A percentile compares a stretch with the other conserved stretches of the same genome.
These are phyloP conservation scores for Amia ocellicauda DNA, from an alignment of 2,113 vertebrate genomes.

Conservation along the genomic window DNA sequence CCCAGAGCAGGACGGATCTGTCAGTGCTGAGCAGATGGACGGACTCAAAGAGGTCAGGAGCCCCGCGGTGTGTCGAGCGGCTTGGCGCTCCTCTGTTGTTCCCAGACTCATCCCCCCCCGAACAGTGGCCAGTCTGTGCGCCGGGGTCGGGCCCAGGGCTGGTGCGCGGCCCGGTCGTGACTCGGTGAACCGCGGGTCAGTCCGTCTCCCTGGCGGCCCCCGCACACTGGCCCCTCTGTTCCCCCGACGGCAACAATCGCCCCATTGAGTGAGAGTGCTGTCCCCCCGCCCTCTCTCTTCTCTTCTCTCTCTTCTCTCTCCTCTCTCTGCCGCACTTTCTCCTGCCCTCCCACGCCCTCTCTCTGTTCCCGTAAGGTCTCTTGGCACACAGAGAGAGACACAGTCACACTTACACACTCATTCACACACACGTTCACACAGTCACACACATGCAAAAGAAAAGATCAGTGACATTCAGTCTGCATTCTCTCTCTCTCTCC, in stretches of 20 bases:
- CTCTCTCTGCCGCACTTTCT: background rate
- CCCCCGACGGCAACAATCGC: conserved; percentile 20
- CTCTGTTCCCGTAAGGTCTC: too few species aligned
- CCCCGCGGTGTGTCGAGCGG: too few species aligned
- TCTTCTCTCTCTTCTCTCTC: background rate
- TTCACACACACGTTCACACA: conserved; percentile 18
- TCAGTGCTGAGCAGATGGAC: too few species aligned
- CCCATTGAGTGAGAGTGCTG: conserved; percentile 24
- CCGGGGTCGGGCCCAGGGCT: background rate
- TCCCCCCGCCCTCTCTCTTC: background rate
- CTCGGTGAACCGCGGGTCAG: conserved; percentile 9
- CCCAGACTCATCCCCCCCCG: too few species aligned
- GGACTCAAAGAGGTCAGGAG: too few species aligned
- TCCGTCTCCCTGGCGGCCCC: background rate
- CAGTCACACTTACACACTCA: too few species aligned
- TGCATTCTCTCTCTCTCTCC: background rate
- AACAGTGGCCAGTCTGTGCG: too few species aligned
- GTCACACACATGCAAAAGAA: conserved; percentile 13
- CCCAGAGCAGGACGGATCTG: too few species aligned
- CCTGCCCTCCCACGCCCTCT: too few species aligned
- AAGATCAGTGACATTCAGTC: background rate
- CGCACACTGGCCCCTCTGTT: conserved; percentile 19
- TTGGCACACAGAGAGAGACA: too few species aligned
- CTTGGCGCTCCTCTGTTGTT: too few species aligned
- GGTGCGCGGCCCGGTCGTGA: conserved; percentile 12